Evolutionary conservation across 2,888 invertebrate species (phyloP).

Genomic region (Prosopocoilus inquinatus): DNA sequence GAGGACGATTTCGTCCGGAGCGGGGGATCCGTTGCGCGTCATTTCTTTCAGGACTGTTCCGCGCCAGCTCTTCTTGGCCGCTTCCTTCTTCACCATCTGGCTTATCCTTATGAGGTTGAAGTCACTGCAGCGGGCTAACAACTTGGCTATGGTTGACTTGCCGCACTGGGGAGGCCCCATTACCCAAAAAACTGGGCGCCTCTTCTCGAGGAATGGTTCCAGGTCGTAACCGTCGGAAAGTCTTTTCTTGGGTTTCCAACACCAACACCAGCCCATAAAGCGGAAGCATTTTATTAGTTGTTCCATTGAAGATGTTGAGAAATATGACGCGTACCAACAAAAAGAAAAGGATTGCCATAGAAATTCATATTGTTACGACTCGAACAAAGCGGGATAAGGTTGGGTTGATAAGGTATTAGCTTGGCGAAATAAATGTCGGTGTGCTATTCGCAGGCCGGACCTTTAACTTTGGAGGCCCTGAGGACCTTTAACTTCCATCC

Average conservation of each 20-base stretch:
- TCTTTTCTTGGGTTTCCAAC: slow-evolving; percentile 16
- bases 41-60: slow-evolving; percentile 24
- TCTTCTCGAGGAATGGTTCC: slow-evolving; percentile 24
- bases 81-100: slow-evolving; percentile 26
- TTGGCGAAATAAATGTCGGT: too few relatives aligned
- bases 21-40: slow-evolving; percentile 13
- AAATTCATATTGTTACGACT: too few relatives aligned
- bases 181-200: slow-evolving; percentile 31
- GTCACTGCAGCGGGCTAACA: slow-evolving; percentile 28
- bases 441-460: too few relatives aligned
- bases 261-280: slow-evolving; percentile 22
- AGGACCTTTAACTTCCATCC: too few relatives aligned
- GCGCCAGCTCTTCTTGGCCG: slow-evolving; percentile 19
- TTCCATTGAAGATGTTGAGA: slow-evolving; percentile 5
- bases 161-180: slow-evolving; percentile 31
- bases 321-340: neutral
- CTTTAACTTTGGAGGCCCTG: too few relatives aligned
- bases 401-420: too few relatives aligned
- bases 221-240: slow-evolving; percentile 19
- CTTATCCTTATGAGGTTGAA: slow-evolving; percentile 26
- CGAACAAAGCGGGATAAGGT: too few relatives aligned
- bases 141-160: slow-evolving; percentile 27
- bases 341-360: too few relatives aligned
- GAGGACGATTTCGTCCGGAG: slow-evolving; percentile 27
- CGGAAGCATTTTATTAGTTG: slow-evolving; percentile 13